These are phyloP conservation scores for Phylloscopus trochiloides DNA, from an alignment of 2,113 vertebrate genomes.

Conservation along the genomic window DNA sequence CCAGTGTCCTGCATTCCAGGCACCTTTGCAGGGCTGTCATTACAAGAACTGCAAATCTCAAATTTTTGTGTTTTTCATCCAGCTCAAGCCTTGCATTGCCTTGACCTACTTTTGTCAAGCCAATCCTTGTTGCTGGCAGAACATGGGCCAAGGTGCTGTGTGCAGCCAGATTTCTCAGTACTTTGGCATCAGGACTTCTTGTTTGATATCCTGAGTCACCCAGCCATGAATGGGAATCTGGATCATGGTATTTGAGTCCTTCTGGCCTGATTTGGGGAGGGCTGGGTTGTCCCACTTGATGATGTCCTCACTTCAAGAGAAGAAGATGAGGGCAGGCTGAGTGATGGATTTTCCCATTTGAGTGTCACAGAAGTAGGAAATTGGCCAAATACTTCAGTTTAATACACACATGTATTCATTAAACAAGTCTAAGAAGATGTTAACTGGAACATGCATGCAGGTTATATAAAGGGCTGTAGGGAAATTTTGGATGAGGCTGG, in stretches of 20 bases:
- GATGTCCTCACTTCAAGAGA: background rate
- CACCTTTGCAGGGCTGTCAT: rapidly evolving
- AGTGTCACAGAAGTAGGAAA: background rate
- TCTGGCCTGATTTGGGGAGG: background rate
- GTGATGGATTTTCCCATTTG: background rate
- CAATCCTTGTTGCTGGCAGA: background rate
- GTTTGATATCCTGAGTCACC: background rate
- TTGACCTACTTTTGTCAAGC: slow-evolving; percentile 16
- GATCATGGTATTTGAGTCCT: background rate
- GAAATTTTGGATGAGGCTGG: background rate
- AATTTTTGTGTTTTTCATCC: background rate
- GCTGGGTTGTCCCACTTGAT: background rate
- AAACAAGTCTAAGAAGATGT: background rate
- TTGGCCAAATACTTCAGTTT: background rate
- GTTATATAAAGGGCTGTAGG: background rate
- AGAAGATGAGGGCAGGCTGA: background rate
- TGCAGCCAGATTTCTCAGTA: background rate
- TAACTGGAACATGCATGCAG: background rate
- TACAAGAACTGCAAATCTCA: background rate
- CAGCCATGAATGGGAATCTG: background rate
- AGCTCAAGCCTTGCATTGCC: background rate
- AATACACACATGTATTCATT: background rate
- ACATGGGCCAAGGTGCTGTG: background rate
- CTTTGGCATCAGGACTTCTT: background rate
- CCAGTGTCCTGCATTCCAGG: background rate